A percentile compares a stretch with the other conserved stretches of the same genome.
phyloP scores from a whole-genome alignment of 2,888 invertebrate genomes.

The Bruchidius siliquastri region DNA sequence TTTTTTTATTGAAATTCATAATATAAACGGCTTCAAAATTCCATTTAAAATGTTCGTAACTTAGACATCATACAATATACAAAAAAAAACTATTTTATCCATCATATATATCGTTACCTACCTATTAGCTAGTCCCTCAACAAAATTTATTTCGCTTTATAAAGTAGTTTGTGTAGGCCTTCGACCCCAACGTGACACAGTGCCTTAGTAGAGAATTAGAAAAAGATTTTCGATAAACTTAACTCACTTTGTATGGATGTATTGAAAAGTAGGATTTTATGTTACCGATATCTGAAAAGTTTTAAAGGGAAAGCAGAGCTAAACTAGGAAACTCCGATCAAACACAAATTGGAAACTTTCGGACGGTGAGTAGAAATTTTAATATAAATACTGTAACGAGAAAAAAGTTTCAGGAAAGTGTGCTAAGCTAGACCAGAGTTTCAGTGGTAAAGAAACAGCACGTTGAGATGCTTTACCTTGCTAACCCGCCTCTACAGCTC shows the following conservation, averaged over 20 bases:
- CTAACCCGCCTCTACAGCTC: not conserved
- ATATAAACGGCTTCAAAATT: too few relatives aligned
- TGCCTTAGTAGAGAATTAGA: not conserved
- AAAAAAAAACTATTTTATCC: too few relatives aligned
- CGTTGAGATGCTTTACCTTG: not conserved
- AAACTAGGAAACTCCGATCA: not conserved
- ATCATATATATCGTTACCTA: too few relatives aligned
- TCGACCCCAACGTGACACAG: not conserved
- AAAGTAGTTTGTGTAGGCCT: too few relatives aligned
- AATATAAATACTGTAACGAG: not conserved
- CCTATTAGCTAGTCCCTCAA: too few relatives aligned
- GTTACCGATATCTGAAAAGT: not conserved
- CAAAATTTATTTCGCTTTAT: too few relatives aligned
- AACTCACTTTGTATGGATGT: not conserved
- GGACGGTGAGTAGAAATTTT: not conserved
- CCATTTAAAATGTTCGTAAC: too few relatives aligned
- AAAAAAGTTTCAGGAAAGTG: not conserved
- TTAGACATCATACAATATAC: too few relatives aligned
- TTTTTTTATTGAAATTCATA: too few relatives aligned
- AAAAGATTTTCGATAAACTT: not conserved
- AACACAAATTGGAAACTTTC: not conserved
- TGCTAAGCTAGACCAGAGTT: not conserved
- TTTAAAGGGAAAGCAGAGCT: not conserved
- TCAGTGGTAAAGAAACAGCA: not conserved
- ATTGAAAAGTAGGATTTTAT: not conserved